Conservation (phyloP, 35 echinoderm and acorn worm genomes). For the Ophioderma brevispina region DNA sequence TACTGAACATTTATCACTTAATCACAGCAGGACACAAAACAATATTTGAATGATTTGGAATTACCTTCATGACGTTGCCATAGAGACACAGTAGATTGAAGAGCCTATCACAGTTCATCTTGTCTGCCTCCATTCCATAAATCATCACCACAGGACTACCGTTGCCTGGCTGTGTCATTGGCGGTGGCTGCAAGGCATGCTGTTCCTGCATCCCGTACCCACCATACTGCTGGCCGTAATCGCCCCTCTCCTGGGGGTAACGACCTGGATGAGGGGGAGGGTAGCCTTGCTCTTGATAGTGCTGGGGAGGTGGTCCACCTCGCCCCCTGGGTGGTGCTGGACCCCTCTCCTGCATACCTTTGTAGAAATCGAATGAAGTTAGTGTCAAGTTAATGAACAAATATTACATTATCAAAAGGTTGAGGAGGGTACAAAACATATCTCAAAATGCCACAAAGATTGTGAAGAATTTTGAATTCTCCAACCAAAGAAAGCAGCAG, state of each 20-base stretch:
- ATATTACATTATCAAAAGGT: no score
- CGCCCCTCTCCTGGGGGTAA: slow-evolving; percentile 40
- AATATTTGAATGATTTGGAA: no score
- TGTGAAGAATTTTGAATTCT: no score
- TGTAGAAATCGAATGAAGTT: neutral
- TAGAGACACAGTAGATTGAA: slow-evolving; percentile 96
- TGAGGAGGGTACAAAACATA: no score
- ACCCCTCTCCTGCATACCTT: neutral
- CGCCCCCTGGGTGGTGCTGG: neutral
- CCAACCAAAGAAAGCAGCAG: no score
- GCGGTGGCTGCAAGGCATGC: slow-evolving; percentile 67
- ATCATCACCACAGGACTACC: slow-evolving; percentile 91
- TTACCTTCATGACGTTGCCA: slow-evolving; percentile 95
- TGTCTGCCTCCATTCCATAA: slow-evolving; percentile 83
- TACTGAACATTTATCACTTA: no score
- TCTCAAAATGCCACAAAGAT: no score
- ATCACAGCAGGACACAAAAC: no score
- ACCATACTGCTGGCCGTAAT: slow-evolving; percentile 37
- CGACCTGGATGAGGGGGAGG: slow-evolving; percentile 27
- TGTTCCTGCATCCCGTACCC: slow-evolving; percentile 62
- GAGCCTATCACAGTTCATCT: slow-evolving; percentile 99
- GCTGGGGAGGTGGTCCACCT: slow-evolving; percentile 16
- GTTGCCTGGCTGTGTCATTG: slow-evolving; percentile 53
- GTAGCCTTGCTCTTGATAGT: slow-evolving; percentile 65
- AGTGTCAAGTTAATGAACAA: no score